Conservation (phyloP, 2,113 vertebrate species). For the Chionodraco myersi region DNA sequence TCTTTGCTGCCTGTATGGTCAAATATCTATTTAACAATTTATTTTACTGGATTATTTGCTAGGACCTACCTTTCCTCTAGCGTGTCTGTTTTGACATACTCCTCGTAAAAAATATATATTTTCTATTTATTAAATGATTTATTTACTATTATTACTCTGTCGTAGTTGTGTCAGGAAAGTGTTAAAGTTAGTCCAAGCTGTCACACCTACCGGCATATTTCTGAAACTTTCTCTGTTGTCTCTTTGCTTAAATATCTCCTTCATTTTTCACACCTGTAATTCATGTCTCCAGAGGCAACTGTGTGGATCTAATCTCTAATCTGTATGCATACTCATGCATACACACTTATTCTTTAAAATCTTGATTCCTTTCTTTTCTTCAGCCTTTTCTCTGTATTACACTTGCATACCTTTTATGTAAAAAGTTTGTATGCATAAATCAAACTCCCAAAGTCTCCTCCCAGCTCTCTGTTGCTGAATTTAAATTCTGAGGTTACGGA, state of each 20-base stretch:
- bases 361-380: conserved; percentile 20
- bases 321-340: conserved; percentile 21
- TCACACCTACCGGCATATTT: neutral
- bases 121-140: conserved; percentile 4
- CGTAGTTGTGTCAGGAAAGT: neutral
- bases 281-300: neutral
- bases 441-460: conserved; percentile 2
- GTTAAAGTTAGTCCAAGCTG: too few species aligned
- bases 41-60: neutral
- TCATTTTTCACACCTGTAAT: neutral
- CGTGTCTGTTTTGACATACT: neutral
- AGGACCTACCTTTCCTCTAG: neutral
- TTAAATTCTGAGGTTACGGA: conserved; percentile 16
- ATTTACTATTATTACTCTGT: neutral
- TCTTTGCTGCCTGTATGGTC: neutral
- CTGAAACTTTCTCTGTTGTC: too few species aligned
- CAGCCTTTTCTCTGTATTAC: conserved; percentile 5
- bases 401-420: neutral
- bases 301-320: conserved; percentile 18
- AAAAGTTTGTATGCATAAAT: neutral
- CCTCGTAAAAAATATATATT: neutral
- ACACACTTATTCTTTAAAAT: neutral
- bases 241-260: neutral
- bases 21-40: neutral
- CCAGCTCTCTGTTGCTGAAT: conserved; percentile 15